A percentile compares a stretch with the other conserved stretches of the same genome.
phyloP scores from a whole-genome alignment of 2,797 vertebrate genomes.

The Pyrrhura leucotis region DNA sequence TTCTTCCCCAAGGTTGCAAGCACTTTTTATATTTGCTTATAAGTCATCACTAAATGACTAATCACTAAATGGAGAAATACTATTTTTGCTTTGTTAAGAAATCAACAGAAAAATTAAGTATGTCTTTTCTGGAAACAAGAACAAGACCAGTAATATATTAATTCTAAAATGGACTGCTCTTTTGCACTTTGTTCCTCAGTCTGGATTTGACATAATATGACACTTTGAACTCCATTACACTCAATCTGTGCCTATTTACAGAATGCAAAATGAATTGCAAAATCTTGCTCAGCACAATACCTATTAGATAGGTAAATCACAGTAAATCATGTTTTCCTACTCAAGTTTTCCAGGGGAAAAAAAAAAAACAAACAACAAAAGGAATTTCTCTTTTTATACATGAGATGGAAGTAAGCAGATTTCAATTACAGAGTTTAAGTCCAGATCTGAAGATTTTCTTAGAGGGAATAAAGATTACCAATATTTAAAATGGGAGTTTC shows the following conservation, averaged over 20 bases:
- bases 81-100: not conserved
- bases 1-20: not conserved
- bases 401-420: not conserved
- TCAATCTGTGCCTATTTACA: not conserved
- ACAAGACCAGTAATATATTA: not conserved
- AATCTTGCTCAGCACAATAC: not conserved
- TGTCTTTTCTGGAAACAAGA: not conserved
- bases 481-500: not conserved
- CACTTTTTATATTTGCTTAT: not conserved
- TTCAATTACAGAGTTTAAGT: not conserved
- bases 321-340: not conserved
- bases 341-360: not conserved
- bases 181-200: not conserved
- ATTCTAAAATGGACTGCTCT: not conserved
- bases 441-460: not conserved
- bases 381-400: not conserved
- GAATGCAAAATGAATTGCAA: not conserved
- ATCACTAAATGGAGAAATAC: not conserved
- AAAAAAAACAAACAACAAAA: not conserved
- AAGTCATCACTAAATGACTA: not conserved
- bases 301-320: not conserved
- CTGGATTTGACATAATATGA: not conserved
- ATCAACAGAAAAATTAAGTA: not conserved
- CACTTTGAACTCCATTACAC: not conserved
- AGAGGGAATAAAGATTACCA: not conserved